phyloP scores from a whole-genome alignment of 2,113 vertebrate genomes.

The Dipodomys ordii region DNA sequence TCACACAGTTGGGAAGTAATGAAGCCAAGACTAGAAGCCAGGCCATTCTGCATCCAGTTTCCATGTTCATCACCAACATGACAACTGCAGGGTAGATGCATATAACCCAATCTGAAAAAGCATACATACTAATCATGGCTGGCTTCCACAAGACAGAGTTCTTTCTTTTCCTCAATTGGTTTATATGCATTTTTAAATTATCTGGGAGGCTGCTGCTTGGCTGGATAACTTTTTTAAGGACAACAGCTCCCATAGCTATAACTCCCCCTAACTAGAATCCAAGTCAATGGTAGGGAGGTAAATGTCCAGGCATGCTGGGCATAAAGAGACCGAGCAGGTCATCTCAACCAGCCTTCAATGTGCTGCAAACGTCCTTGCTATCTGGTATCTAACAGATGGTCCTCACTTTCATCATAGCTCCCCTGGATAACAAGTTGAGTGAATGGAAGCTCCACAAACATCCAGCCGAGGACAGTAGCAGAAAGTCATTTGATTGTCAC shows the following conservation, averaged over 20 bases:
- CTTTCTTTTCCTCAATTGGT: not conserved
- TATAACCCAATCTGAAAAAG: not conserved
- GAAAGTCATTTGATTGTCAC: not conserved
- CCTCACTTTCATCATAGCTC: slow-evolving; percentile 60
- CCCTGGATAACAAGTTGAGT: not conserved
- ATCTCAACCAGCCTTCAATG: slow-evolving; percentile 27
- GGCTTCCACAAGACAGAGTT: not conserved
- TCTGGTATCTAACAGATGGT: slow-evolving; percentile 71
- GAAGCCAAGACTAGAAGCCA: slow-evolving; percentile 1
- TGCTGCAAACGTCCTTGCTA: slow-evolving; percentile 56
- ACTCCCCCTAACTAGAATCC: not conserved
- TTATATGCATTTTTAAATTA: not conserved
- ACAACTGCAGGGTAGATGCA: not conserved
- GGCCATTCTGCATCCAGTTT: not conserved
- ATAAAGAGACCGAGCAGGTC: not conserved
- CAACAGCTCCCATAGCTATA: not conserved
- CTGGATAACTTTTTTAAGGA: not conserved
- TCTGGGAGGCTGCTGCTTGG: not conserved
- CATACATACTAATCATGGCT: not conserved
- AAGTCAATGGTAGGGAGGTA: not conserved
- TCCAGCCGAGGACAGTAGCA: slow-evolving; percentile 14
- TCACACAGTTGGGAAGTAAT: slow-evolving; percentile 40
- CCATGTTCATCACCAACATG: not conserved
- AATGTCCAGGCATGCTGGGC: not conserved
- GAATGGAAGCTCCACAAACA: slow-evolving; percentile 61